phyloP scores from a whole-genome alignment of 2,888 invertebrate genomes.

The Hypomecis atomaria region DNA sequence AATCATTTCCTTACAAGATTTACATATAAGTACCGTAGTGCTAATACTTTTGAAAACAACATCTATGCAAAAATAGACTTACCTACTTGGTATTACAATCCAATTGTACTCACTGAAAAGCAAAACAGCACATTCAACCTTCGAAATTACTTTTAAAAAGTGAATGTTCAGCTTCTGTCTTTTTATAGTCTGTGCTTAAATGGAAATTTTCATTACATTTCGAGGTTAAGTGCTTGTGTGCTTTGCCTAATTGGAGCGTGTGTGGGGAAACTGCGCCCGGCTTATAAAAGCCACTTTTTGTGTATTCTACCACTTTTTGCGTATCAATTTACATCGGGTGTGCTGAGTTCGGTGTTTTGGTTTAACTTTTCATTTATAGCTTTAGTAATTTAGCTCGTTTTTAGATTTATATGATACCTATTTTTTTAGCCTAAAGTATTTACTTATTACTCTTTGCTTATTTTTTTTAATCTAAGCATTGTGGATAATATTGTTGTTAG shows the following conservation, averaged over 20 bases:
- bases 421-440: not conserved
- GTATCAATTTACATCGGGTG: conserved; percentile 60
- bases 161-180: not conserved
- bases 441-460: not conserved
- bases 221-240: conserved; percentile 79
- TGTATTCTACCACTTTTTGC: conserved; percentile 55
- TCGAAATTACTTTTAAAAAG: not conserved
- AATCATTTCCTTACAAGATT: too few relatives aligned
- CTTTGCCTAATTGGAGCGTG: conserved; percentile 81
- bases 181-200: conserved; percentile 41
- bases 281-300: conserved; percentile 69
- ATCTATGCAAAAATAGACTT: too few relatives aligned
- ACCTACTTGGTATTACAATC: too few relatives aligned
- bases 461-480: too few relatives aligned
- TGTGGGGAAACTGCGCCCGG: conserved; percentile 53
- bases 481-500: too few relatives aligned
- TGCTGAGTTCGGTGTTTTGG: conserved; percentile 43
- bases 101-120: too few relatives aligned
- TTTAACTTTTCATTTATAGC: conserved; percentile 42
- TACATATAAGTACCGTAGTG: too few relatives aligned
- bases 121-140: too few relatives aligned
- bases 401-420: not conserved
- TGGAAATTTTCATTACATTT: conserved; percentile 82
- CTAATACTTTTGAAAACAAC: too few relatives aligned
- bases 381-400: conserved; percentile 17